phyloP scores from a whole-genome alignment of 2,113 vertebrate genomes.

The Coracopsis vasa region DNA sequence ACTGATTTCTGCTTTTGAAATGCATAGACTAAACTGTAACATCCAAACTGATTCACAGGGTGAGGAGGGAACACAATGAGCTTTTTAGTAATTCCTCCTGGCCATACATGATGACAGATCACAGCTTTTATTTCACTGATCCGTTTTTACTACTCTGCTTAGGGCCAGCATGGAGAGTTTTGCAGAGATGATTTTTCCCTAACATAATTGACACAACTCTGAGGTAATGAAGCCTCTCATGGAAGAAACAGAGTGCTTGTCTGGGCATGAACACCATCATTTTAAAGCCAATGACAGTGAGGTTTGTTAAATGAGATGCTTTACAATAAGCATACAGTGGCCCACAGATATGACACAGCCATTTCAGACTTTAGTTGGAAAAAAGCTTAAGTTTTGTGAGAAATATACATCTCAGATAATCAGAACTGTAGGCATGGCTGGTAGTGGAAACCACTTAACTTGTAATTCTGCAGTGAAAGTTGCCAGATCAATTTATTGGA shows the following conservation, averaged over 20 bases:
- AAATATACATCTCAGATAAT: not conserved
- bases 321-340: not conserved
- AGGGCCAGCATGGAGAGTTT: not conserved
- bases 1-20: conserved; percentile 22
- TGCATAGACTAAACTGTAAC: not conserved
- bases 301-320: not conserved
- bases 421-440: not conserved
- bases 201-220: not conserved
- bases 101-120: not conserved
- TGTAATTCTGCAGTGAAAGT: not conserved
- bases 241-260: not conserved
- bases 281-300: not conserved
- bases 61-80: not conserved
- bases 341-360: not conserved
- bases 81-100: conserved; percentile 4
- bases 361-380: not conserved
- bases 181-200: not conserved
- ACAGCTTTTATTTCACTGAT: not conserved
- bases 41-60: not conserved
- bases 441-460: not conserved
- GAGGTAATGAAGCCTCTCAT: not conserved
- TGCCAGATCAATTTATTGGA: conserved; percentile 18
- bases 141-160: not conserved
- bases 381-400: not conserved
- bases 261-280: not conserved